phyloP scores from a whole-genome alignment of 2,888 invertebrate species.

The Chouioia cunea region DNA sequence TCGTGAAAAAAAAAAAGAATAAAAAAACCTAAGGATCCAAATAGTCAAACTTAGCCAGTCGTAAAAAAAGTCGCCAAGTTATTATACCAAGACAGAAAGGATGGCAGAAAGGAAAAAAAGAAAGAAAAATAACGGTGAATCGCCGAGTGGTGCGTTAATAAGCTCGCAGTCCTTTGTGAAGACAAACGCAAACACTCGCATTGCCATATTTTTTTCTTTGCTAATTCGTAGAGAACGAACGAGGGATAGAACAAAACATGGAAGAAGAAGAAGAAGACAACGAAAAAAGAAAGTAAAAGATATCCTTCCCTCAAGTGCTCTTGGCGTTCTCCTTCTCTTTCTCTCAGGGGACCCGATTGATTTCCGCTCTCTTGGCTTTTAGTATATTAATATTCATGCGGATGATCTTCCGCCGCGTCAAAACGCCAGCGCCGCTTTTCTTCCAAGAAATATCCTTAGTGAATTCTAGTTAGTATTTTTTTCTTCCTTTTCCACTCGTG shows the following conservation, averaged over 20 bases:
- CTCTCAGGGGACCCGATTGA: slow-evolving; percentile 22
- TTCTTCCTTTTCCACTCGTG: too few relatives aligned
- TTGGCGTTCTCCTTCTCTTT: too few relatives aligned
- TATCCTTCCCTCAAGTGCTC: neutral
- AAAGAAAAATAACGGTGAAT: neutral
- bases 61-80: slow-evolving; percentile 19
- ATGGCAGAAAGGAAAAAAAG: neutral
- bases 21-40: slow-evolving; percentile 40
- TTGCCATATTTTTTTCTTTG: too few relatives aligned
- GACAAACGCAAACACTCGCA: too few relatives aligned
- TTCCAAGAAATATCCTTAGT: too few relatives aligned
- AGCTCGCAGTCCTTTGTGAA: too few relatives aligned
- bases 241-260: too few relatives aligned
- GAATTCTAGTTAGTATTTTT: too few relatives aligned
- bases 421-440: slow-evolving; percentile 12
- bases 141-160: neutral
- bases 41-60: slow-evolving; percentile 30
- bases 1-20: neutral
- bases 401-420: slow-evolving; percentile 25
- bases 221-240: too few relatives aligned
- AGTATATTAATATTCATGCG: slow-evolving; percentile 39
- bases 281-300: slow-evolving; percentile 7
- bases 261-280: too few relatives aligned
- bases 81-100: slow-evolving; percentile 17
- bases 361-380: slow-evolving; percentile 20